Conservation (phyloP, 1,140 invertebrate species). For the Argopecten irradians region DNA sequence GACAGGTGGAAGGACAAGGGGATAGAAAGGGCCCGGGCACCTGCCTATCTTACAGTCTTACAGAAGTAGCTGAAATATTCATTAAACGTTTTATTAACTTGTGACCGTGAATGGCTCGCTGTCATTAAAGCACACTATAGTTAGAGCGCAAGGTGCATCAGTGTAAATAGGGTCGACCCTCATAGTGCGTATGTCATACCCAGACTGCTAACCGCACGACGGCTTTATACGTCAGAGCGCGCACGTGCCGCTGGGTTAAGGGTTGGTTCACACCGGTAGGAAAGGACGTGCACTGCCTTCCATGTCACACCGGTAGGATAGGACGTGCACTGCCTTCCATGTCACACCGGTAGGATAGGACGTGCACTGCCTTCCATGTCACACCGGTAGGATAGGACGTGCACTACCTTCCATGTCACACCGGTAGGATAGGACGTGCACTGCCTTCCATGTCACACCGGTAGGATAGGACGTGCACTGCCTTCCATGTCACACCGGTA, state of each 20-base stretch:
- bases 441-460: no score
- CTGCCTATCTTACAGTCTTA: conserved; percentile 7
- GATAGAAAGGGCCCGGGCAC: background rate
- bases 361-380: no score
- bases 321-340: no score
- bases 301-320: no score
- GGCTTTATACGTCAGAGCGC: background rate
- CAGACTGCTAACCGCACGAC: background rate
- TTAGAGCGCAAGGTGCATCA: background rate
- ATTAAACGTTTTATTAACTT: conserved; percentile 13
- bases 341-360: no score
- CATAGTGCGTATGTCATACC: background rate
- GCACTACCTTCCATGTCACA: no score
- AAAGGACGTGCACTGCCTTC: no score
- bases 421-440: no score
- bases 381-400: no score
- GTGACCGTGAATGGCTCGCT: background rate
- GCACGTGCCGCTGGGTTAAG: background rate
- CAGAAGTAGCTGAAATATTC: conserved; percentile 1
- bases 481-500: no score
- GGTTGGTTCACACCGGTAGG: background rate
- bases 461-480: no score
- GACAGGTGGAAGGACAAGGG: background rate
- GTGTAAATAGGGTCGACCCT: background rate
- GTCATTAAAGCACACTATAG: background rate